Conservation (phyloP, 1,140 invertebrate species). For the Solenopsis invicta region DNA sequence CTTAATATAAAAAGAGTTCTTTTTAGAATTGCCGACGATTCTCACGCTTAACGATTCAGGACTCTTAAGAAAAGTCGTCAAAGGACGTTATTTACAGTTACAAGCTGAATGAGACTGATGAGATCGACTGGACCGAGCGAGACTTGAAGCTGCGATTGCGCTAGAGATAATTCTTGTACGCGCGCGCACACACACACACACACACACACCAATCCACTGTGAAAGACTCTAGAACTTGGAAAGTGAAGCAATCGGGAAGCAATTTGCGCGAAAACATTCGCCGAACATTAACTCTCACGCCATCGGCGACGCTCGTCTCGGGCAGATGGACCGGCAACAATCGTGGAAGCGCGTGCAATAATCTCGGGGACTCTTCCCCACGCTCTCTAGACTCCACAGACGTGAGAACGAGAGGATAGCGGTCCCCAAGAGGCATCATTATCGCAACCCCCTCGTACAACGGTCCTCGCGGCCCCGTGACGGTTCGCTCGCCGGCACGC, state of each 20-base stretch:
- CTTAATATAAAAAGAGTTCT: too few species aligned
- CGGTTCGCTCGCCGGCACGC: conserved; percentile 18
- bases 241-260: background rate
- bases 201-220: background rate
- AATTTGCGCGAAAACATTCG: background rate
- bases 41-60: background rate
- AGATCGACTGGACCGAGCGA: background rate
- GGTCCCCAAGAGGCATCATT: conserved; percentile 37
- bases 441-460: conserved; percentile 20
- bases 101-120: background rate
- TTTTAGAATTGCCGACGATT: background rate
- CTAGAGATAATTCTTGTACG: background rate
- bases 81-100: background rate
- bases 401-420: conserved; percentile 36
- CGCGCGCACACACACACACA: too few species aligned
- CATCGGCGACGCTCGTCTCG: background rate
- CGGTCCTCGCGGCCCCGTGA: conserved; percentile 6
- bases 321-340: background rate
- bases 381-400: conserved; percentile 23
- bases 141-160: background rate
- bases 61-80: background rate
- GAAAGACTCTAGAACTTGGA: background rate
- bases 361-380: conserved; percentile 43
- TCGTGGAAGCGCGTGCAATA: background rate
- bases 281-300: conserved; percentile 13